These are phyloP conservation scores for Heteromurus nitidus DNA, from an alignment of 2,888 invertebrate genomes.

Conservation along the genomic window DNA sequence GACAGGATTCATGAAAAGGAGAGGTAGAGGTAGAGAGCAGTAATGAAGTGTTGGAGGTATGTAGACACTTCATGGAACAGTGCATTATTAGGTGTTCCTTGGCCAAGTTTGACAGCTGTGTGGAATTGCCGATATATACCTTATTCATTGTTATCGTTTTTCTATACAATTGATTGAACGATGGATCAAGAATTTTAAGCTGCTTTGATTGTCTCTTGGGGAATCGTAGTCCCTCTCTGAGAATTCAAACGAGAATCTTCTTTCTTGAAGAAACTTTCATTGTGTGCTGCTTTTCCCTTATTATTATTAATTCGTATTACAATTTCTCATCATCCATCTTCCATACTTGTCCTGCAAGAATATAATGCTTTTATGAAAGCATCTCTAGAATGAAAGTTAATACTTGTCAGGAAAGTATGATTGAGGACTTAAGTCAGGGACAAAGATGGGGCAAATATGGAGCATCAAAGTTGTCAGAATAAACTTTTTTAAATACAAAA, in stretches of 20 bases:
- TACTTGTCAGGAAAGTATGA: constrained; percentile 12
- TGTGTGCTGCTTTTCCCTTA: background rate
- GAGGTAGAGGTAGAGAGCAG: background rate
- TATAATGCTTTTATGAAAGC: background rate
- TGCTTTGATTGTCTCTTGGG: background rate
- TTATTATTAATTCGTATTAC: constrained; percentile 15
- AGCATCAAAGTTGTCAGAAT: background rate
- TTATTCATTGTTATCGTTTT: constrained; percentile 11
- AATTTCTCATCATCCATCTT: constrained; percentile 17
- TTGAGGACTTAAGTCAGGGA: constrained; percentile 23
- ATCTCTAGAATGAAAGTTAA: background rate
- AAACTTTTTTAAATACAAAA: background rate
- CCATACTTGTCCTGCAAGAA: background rate
- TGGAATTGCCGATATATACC: background rate
- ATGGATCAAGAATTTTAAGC: constrained; percentile 17
- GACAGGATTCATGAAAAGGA: constrained; percentile 33
- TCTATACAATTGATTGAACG: constrained; percentile 17
- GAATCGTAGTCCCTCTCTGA: background rate
- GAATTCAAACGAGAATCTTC: background rate
- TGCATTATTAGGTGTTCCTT: background rate
- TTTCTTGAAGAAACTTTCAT: constrained; percentile 1
- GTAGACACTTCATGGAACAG: background rate
- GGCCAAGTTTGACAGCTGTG: constrained; percentile 16
- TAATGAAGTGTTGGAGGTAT: constrained; percentile 13
- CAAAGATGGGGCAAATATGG: background rate